Base-by-base conservation (phyloP, 92 coral and sea anemone genomes). In the Muricea muricata region DNA sequence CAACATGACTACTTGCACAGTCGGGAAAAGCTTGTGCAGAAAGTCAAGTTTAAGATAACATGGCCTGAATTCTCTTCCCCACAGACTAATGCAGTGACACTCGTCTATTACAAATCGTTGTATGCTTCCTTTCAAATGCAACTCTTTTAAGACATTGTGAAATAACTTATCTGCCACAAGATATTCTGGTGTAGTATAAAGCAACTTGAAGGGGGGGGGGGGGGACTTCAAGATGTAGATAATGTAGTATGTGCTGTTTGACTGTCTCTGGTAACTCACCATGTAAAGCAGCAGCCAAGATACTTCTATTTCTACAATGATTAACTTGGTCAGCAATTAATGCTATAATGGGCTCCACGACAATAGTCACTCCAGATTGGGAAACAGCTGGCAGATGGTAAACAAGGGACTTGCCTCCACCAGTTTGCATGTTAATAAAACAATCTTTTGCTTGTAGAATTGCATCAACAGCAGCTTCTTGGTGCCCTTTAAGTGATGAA, bases 21-120 rank as follows among this genome's bases (percentile, higher is more conserved):
- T 2, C 3, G 18, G 84, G 40, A 61, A 63, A 3, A 35, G 18
- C 14, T 78, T 15, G 2, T 71, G 47, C 10, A 78, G 15, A 35
- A 50, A 50, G 28, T 63, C 35, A 35, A 80, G 9, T 60, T 60
- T 47, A 18, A 60, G 10, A 13, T 80, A 80, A 1, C 75, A 57
- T 61, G 84, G 84, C 57, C 84, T 23, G 28, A 80, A 63, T 30
- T 80, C 84, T 9, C 42, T 30, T 7, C 75, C 84, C 84, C 75
- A 80, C 33, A 35, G 21, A 34, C 84, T 61, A 5, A 80, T 34
- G 42, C 84, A 65, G 14, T 61, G 75, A 35, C 37, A 46, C 23
- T 80, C 84, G 65, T 80, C 84, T 4, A 80, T 7, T 0, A 66
- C 66, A 32, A 81, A 48, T 24, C 77, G 50, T 40, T 28, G 34